Evolutionary conservation across 2,888 invertebrate genomes (phyloP).

Genomic region (Chaetogeoica ovagalla): DNA sequence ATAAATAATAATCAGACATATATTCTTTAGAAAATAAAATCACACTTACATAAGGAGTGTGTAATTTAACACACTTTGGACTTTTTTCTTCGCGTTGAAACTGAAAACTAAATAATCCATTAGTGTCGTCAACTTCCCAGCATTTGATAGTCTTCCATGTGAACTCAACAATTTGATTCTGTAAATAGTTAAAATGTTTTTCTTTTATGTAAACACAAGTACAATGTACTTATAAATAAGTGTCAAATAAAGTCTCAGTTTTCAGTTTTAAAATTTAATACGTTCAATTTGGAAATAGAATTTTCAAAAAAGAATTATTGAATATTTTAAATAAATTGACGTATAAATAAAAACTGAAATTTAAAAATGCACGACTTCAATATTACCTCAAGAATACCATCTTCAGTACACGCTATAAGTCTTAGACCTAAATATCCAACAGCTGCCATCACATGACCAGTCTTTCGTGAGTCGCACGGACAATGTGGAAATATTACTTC

Average conservation of each 20-base stretch:
- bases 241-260: not conserved
- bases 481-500: conserved; percentile 94
- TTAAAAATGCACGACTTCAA: not conserved
- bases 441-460: conserved; percentile 80
- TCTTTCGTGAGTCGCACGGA: conserved; percentile 85
- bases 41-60: conserved; percentile 81
- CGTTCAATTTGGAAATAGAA: no score
- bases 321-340: not conserved
- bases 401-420: conserved; percentile 81
- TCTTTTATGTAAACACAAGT: not conserved
- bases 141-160: conserved; percentile 80
- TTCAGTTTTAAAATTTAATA: not conserved
- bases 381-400: conserved; percentile 72
- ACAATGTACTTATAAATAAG: not conserved
- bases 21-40: not conserved
- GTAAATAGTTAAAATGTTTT: conserved; percentile 46
- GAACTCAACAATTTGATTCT: conserved; percentile 78
- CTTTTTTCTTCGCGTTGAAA: conserved; percentile 81
- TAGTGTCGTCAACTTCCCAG: conserved; percentile 91
- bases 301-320: not conserved
- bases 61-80: conserved; percentile 82
- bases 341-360: not conserved
- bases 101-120: conserved; percentile 86
- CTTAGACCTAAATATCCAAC: conserved; percentile 70
- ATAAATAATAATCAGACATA: not conserved